Evolutionary conservation across 2,113 vertebrate genomes (phyloP), one percentile per base, ranked within the genome.

Genomic region (Aptenodytes patagonicus): DNA sequence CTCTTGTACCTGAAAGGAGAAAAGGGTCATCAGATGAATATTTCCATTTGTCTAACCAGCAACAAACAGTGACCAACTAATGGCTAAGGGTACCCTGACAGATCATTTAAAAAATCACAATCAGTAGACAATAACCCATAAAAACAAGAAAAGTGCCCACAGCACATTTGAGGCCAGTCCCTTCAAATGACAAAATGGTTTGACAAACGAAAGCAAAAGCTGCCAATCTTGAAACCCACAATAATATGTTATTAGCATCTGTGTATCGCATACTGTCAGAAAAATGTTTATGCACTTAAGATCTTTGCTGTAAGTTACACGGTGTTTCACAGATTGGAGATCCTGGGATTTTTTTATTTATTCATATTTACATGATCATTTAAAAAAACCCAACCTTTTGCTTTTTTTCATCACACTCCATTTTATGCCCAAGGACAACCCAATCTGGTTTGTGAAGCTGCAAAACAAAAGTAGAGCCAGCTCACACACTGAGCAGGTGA

Each of bases 401-500:
- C 5, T 28, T 72, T 83, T 92, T 92, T 95, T 81, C 18, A 19
- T 94, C 73, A 65, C 29, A 29, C 34, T 93, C 73, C 16, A 32
- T 78, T 17, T 94, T 86, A 78, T 64, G 58, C 16, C 49, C 68
- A 90, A 79, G 24, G n/a, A 95, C 42, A 92, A 60, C 46, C 81
- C 65, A 93, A n/a, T 94, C 62, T 88, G 66, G 6, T 90, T 65
- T 91, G 51, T 70, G 36, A 94, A 95, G 42, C 14, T 72, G 52
- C 42, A 93, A 93, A 95, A 66, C 69, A 77, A 72, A 95, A 90
- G 52, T 5, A 76, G 21, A 75, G 68, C 44, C 42, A 90, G 77
- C 83, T 94, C 54, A 78, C 62, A 79, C 25, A 40, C 32, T 77
- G 89, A 95, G 87, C 52, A 96, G 65, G 79, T 94, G 77, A 92